Conservation (phyloP, 2,113 vertebrate genomes). For the Alexandromys fortis region DNA sequence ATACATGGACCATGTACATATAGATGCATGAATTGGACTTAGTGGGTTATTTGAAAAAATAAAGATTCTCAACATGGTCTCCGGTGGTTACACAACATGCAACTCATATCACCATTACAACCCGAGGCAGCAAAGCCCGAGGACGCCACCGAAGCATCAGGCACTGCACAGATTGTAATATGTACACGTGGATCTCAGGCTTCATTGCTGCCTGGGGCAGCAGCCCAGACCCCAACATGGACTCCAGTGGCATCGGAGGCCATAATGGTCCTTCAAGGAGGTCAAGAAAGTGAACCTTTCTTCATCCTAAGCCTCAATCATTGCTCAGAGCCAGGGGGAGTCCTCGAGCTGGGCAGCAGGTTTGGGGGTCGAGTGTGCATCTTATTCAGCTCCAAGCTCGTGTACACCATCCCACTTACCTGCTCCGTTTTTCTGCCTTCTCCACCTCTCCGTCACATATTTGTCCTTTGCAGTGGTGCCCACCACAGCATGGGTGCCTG, state of each 20-base stretch:
- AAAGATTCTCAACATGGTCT: rapidly evolving
- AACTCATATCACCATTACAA: not conserved
- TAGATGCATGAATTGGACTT: not conserved
- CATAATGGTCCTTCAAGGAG: not conserved
- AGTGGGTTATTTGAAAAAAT: not conserved
- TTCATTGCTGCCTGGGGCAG: no score
- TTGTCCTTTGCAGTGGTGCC: not conserved
- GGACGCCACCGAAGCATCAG: not conserved
- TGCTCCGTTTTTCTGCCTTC: not conserved
- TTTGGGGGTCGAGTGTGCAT: not conserved
- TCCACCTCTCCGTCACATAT: not conserved
- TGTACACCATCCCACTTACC: not conserved
- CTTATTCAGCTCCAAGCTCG: not conserved
- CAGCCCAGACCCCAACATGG: not conserved
- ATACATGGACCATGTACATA: no score
- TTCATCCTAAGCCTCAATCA: not conserved
- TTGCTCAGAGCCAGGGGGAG: not conserved
- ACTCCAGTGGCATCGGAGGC: not conserved
- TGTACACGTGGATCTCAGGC: not conserved
- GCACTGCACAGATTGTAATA: not conserved
- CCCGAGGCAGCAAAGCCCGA: not conserved
- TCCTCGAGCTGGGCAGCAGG: not conserved
- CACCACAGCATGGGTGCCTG: not conserved
- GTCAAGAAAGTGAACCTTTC: not conserved
- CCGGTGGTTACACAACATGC: not conserved